phyloP scores from a whole-genome alignment of 2,113 vertebrate species.

The Cyanistes caeruleus region DNA sequence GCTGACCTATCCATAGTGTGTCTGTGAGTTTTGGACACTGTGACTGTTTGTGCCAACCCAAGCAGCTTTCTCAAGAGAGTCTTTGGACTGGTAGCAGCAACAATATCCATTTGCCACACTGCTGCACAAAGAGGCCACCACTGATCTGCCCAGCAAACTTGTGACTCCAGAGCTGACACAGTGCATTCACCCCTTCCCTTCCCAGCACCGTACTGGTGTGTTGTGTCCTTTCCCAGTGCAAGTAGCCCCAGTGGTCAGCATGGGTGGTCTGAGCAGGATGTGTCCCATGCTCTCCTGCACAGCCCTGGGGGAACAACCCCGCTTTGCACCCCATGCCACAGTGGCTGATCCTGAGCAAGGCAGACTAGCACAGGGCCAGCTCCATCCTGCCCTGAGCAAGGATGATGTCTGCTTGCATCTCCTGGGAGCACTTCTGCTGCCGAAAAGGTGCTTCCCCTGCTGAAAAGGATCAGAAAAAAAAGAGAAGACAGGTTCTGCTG shows the following conservation, averaged over 20 bases:
- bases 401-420: not conserved
- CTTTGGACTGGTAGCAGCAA: no score
- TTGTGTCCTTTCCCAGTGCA: rapidly evolving
- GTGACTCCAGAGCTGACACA: not conserved
- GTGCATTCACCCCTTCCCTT: not conserved
- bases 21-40: no score
- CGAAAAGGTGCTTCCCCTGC: not conserved
- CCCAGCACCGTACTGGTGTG: not conserved
- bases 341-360: not conserved
- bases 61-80: no score
- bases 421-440: not conserved
- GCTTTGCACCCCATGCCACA: rapidly evolving
- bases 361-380: not conserved
- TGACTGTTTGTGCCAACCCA: no score
- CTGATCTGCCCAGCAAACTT: not conserved
- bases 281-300: not conserved
- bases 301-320: rapidly evolving
- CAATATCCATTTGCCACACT: no score
- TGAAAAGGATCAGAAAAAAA: not conserved
- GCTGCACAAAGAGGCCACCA: not conserved
- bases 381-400: not conserved
- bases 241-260: not conserved
- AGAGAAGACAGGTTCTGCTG: not conserved
- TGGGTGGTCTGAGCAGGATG: rapidly evolving
- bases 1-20: no score